phyloP scores from a whole-genome alignment of 2,797 vertebrate genomes.

The Pristis pectinata region DNA sequence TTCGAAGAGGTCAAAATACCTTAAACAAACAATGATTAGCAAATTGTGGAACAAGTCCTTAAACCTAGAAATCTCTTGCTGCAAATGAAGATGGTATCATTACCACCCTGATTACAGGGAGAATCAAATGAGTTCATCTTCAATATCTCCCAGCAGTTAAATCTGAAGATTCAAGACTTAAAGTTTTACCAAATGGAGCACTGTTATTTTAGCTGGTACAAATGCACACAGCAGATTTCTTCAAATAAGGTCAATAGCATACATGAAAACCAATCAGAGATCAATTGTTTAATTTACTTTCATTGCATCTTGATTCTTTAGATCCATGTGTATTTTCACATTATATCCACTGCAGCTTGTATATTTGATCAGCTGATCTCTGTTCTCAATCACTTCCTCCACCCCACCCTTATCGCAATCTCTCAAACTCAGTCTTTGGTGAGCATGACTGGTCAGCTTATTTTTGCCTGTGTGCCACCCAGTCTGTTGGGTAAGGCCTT shows the following conservation, averaged over 20 bases:
- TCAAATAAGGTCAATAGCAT: background rate
- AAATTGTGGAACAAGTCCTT: background rate
- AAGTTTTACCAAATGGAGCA: background rate
- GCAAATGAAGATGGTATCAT: background rate
- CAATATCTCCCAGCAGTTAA: background rate
- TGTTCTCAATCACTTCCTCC: too few relatives aligned
- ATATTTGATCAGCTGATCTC: background rate
- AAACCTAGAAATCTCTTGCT: background rate
- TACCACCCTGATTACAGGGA: background rate
- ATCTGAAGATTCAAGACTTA: background rate
- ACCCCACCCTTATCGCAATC: too few relatives aligned
- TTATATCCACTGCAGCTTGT: background rate
- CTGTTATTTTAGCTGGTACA: background rate
- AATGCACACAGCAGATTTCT: background rate
- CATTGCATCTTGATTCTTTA: background rate
- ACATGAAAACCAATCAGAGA: background rate
- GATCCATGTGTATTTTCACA: background rate
- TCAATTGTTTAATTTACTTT: background rate
- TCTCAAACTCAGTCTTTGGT: too few relatives aligned
- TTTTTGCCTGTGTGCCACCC: too few relatives aligned
- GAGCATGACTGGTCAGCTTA: too few relatives aligned
- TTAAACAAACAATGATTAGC: background rate
- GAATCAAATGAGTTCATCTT: background rate
- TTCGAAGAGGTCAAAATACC: background rate
- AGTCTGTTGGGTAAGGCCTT: too few relatives aligned